Percentiles rank a stretch among this genome's conserved stretches.
Conservation (phyloP, 1,140 invertebrate genomes). For the Hirudo medicinalis region DNA sequence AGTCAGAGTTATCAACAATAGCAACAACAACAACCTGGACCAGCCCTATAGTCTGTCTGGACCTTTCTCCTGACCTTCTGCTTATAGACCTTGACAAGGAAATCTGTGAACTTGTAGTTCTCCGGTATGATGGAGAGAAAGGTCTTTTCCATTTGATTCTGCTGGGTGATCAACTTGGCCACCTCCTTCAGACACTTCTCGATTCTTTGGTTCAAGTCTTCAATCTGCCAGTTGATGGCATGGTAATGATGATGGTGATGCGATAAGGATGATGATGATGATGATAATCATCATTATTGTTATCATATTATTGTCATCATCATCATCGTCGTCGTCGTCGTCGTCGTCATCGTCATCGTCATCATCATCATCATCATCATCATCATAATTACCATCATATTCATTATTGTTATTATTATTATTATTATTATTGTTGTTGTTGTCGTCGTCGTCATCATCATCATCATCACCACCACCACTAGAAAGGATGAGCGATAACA, state of each 20-base stretch:
- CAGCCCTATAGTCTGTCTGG: neutral
- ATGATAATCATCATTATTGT: neutral
- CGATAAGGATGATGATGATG: neutral
- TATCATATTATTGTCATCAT: too few relatives aligned
- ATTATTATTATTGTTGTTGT: too few relatives aligned
- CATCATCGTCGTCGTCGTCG: neutral
- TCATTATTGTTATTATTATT: too few relatives aligned
- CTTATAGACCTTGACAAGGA: constrained; percentile 8
- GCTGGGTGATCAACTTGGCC: neutral
- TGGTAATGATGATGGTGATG: neutral
- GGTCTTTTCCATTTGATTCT: neutral
- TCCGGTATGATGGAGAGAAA: neutral
- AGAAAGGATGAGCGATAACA: too few relatives aligned
- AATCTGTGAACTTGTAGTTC: constrained; percentile 4
- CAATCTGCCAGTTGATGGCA: neutral
- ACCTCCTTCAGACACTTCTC: neutral
- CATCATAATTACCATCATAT: neutral
- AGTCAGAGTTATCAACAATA: neutral
- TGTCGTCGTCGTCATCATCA: too few relatives aligned
- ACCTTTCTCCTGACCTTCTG: constrained; percentile 1
- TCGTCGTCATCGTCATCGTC: neutral
- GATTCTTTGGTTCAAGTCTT: neutral
- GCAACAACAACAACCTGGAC: constrained; percentile 2
- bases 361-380: neutral
- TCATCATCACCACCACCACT: too few relatives aligned